phyloP scores from a whole-genome alignment of 2,888 invertebrate genomes.

The Serripes groenlandicus region DNA sequence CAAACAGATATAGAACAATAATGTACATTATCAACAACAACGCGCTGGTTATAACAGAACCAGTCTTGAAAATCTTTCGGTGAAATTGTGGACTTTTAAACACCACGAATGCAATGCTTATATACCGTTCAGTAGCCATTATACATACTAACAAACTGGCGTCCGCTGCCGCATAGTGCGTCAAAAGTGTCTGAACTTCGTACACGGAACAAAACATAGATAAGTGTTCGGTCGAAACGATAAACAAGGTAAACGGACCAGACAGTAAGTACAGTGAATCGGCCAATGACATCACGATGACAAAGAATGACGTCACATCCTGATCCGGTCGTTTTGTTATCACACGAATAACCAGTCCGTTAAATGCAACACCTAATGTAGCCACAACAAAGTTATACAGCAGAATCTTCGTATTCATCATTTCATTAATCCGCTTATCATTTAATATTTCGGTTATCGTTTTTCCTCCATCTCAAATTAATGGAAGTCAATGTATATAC shows the following conservation, averaged over 20 bases:
- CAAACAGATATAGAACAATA: not conserved
- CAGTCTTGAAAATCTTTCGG: not conserved
- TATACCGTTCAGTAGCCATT: not conserved
- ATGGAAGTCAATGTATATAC: no score
- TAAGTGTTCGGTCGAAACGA: not conserved
- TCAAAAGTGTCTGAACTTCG: slow-evolving; percentile 4
- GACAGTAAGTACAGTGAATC: slow-evolving; percentile 4
- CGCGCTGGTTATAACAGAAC: not conserved
- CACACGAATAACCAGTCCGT: not conserved
- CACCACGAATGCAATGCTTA: not conserved
- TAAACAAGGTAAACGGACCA: not conserved
- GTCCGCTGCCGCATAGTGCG: slow-evolving; percentile 7
- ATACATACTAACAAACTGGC: slow-evolving; percentile 1
- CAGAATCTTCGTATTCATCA: not conserved
- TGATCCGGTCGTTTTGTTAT: not conserved
- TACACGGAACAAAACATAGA: not conserved
- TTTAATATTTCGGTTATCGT: no score
- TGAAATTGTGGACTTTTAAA: not conserved
- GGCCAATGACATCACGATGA: slow-evolving; percentile 4
- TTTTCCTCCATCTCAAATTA: no score
- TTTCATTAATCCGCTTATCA: no score
- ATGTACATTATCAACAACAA: slow-evolving; percentile 5
- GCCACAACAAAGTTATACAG: slow-evolving; percentile 3
- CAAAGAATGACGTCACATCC: slow-evolving; percentile 1
- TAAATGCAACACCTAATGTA: not conserved